phyloP scores from a whole-genome alignment of 1,140 invertebrate genomes.

The Cydia pomonella region DNA sequence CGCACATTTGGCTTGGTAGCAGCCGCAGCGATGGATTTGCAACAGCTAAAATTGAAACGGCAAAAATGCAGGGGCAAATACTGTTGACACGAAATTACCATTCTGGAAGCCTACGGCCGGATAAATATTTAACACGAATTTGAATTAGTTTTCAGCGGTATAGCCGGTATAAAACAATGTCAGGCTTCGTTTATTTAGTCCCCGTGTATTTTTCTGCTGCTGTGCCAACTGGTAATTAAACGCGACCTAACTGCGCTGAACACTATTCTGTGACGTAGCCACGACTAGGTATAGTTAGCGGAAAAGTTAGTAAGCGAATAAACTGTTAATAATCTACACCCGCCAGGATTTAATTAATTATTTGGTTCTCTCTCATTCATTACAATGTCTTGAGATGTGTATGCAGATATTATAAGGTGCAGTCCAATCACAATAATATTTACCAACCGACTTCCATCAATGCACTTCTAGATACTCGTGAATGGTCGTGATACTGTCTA shows the following conservation, averaged over 20 bases:
- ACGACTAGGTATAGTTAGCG: background rate
- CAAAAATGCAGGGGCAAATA: conserved; percentile 63
- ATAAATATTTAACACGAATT: conserved; percentile 74
- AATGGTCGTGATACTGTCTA: no score
- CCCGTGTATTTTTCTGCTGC: conserved; percentile 2
- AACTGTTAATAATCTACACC: background rate
- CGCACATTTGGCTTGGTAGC: conserved; percentile 45
- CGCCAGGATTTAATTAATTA: no score
- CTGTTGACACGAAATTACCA: conserved; percentile 72
- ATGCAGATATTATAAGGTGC: no score
- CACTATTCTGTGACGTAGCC: background rate
- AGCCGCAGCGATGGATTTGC: conserved; percentile 48
- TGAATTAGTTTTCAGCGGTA: conserved; percentile 47
- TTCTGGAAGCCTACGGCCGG: conserved; percentile 64
- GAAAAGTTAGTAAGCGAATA: background rate
- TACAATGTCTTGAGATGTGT: no score
- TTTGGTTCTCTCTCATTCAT: no score
- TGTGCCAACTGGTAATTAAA: conserved; percentile 21
- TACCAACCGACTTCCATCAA: no score
- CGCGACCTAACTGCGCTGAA: conserved; percentile 10
- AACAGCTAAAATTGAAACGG: conserved; percentile 51
- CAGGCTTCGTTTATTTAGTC: conserved; percentile 19
- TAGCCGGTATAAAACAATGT: conserved; percentile 18
- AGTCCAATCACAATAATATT: no score
- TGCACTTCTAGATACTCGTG: no score